phyloP scores from a whole-genome alignment of 2,888 invertebrate genomes.

The Orchestes rusci region DNA sequence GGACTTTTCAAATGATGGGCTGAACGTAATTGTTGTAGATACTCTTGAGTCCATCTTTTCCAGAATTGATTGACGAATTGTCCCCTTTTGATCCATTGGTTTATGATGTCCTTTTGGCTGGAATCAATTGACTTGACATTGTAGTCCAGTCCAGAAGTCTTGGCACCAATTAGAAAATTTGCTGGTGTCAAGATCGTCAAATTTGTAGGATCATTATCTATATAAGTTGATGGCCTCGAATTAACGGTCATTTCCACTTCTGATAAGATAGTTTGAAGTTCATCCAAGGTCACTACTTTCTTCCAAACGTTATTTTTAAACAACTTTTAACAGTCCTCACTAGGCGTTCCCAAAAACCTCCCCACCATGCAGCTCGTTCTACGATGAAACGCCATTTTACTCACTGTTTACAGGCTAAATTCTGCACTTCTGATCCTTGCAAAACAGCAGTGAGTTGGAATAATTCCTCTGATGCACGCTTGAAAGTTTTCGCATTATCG shows the following conservation, averaged over 20 bases:
- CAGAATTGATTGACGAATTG: too few relatives aligned
- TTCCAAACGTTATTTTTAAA: not conserved
- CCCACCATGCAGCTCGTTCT: not conserved
- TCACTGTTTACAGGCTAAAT: not conserved
- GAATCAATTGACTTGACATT: too few relatives aligned
- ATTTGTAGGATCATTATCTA: not conserved
- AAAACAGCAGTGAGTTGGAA: not conserved
- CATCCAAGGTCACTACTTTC: not conserved
- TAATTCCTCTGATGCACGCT: not conserved
- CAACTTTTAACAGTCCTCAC: not conserved
- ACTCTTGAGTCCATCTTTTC: not conserved
- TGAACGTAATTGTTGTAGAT: too few relatives aligned
- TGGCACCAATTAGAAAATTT: too few relatives aligned
- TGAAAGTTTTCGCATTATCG: not conserved
- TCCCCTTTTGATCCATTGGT: too few relatives aligned
- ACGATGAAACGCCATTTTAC: not conserved
- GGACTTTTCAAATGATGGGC: too few relatives aligned
- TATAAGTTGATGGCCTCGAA: not conserved
- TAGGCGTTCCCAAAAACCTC: not conserved
- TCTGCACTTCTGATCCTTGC: not conserved
- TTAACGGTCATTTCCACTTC: not conserved
- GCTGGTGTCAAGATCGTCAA: not conserved
- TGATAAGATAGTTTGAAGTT: not conserved
- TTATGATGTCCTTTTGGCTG: too few relatives aligned
- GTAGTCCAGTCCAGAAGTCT: too few relatives aligned